phyloP scores from a whole-genome alignment of 2,797 vertebrate species.

The Scyliorhinus canicula region DNA sequence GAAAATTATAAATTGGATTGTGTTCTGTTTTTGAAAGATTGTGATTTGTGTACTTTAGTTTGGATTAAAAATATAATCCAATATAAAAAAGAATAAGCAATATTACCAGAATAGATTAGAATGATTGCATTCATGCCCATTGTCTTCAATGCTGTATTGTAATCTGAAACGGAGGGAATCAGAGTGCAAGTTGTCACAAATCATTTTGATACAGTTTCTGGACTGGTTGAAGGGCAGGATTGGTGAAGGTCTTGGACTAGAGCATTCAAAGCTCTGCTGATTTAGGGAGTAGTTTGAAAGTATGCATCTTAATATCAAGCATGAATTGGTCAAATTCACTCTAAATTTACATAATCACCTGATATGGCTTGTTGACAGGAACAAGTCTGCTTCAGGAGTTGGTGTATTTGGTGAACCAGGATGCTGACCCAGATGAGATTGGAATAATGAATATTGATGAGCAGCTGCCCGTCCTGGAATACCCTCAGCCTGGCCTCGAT shows the following conservation, averaged over 20 bases:
- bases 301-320: background rate
- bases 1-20: too few relatives aligned
- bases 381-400: constrained; percentile 94
- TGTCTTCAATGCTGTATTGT: background rate
- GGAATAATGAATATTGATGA: constrained; percentile 98
- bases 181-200: background rate
- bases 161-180: background rate
- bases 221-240: background rate
- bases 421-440: constrained; percentile 92
- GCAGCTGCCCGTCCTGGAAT: constrained; percentile 91
- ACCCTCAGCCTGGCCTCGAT: constrained; percentile 91
- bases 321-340: background rate
- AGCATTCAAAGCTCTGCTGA: background rate
- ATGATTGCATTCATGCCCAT: too few relatives aligned
- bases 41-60: too few relatives aligned
- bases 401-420: constrained; percentile 95
- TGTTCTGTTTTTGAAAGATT: too few relatives aligned
- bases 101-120: too few relatives aligned
- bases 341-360: background rate
- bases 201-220: background rate
- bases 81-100: too few relatives aligned
- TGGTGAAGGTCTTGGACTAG: background rate
- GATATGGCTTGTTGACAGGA: constrained; percentile 55
- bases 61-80: too few relatives aligned
- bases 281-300: background rate